A percentile compares a stretch with the other conserved stretches of the same genome.
These are phyloP conservation scores for Sula dactylatra DNA, from an alignment of 2,113 vertebrate genomes.

Conservation along the genomic window DNA sequence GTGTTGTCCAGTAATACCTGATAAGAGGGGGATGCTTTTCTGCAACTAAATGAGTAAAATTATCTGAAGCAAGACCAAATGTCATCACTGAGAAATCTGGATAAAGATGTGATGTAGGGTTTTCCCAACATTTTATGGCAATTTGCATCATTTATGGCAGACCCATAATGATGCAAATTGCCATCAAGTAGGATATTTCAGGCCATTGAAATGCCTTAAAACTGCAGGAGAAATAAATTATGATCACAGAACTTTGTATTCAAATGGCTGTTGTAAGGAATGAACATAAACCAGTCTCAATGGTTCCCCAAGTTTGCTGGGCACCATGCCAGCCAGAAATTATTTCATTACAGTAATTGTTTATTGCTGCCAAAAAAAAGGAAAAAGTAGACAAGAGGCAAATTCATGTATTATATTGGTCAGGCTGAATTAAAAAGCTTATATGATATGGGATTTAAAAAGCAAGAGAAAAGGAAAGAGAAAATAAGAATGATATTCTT, in stretches of 20 bases:
- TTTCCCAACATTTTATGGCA: constrained; percentile 55
- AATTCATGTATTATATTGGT: background rate
- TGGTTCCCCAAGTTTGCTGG: constrained; percentile 37
- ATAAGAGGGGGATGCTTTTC: background rate
- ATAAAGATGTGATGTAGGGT: constrained; percentile 41
- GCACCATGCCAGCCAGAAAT: constrained; percentile 48
- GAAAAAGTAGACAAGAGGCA: background rate
- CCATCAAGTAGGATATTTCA: constrained; percentile 61
- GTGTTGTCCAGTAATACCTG: background rate
- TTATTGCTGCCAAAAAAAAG: constrained; percentile 28
- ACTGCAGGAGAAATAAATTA: constrained; percentile 64
- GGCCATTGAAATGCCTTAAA: constrained; percentile 67
- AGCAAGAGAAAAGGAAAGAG: background rate
- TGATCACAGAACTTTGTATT: constrained; percentile 52
- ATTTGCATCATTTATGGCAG: constrained; percentile 60
- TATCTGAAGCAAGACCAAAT: constrained; percentile 21
- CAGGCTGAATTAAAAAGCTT: constrained; percentile 12
- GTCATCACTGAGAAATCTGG: constrained; percentile 33
- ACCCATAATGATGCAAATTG: constrained; percentile 41
- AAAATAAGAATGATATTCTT: background rate
- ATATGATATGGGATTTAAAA: background rate
- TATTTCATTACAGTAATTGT: constrained; percentile 57
- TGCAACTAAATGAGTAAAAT: constrained; percentile 31
- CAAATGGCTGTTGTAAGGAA: background rate
- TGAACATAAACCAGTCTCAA: constrained; percentile 23